A percentile compares a stretch with the other conserved stretches of the same genome.
Conservation (phyloP, 2,888 invertebrate genomes). For the Drosophila limbata region DNA sequence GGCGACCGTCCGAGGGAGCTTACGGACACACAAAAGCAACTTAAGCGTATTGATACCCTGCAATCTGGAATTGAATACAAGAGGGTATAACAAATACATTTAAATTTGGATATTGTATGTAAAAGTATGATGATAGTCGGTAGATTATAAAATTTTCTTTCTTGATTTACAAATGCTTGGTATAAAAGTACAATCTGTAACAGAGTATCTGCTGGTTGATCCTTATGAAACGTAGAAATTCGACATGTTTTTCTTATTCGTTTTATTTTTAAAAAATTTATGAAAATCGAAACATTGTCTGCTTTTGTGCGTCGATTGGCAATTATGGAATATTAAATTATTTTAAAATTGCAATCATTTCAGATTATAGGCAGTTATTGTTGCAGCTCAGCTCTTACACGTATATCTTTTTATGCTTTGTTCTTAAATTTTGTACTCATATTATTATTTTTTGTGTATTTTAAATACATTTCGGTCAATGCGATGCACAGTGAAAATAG, state of each 20-base stretch:
- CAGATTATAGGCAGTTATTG: conserved; percentile 28
- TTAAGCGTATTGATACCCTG: conserved; percentile 7
- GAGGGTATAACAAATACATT: background rate
- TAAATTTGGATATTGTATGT: too few species aligned
- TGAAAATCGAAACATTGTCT: conserved; percentile 7
- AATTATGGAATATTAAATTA: conserved; percentile 55
- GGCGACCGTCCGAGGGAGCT: conserved; percentile 9
- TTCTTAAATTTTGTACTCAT: conserved; percentile 23
- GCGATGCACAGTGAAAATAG: conserved; percentile 54
- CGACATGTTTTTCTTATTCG: background rate
- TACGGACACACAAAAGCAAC: background rate
- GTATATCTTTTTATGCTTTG: conserved; percentile 22
- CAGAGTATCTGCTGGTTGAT: background rate
- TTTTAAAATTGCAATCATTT: conserved; percentile 19
- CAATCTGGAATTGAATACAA: background rate
- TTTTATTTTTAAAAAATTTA: conserved; percentile 10
- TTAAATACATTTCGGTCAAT: conserved; percentile 60
- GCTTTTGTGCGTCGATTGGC: conserved; percentile 46
- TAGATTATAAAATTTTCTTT: too few species aligned
- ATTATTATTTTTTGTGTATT: conserved; percentile 11
- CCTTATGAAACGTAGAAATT: background rate
- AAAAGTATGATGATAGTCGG: too few species aligned
- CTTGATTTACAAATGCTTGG: too few species aligned
- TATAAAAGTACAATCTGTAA: too few species aligned
- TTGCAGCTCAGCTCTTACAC: conserved; percentile 19